Conservation (phyloP, 2,113 vertebrate species). For the Herpetotheres cachinnans region DNA sequence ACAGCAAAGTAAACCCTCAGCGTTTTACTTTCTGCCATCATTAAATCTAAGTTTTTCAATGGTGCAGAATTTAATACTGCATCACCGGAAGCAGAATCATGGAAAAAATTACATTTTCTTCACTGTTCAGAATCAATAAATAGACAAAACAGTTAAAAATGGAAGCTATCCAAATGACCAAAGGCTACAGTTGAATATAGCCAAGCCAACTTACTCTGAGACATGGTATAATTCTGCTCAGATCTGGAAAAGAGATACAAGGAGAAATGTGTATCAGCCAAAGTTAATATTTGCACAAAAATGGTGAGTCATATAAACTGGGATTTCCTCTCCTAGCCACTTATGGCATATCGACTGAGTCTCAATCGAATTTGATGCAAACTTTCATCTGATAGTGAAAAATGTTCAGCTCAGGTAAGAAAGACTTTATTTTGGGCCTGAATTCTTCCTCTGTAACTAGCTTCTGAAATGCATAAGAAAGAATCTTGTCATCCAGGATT, state of each 20-base stretch:
- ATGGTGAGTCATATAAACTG: constrained; percentile 78
- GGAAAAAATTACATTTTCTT: not conserved
- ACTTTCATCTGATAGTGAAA: constrained; percentile 43
- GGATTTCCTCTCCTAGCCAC: constrained; percentile 73
- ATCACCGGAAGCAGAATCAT: not conserved
- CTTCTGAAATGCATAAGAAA: not conserved
- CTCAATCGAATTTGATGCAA: constrained; percentile 58
- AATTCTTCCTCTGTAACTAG: not conserved
- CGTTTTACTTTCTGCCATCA: not conserved
- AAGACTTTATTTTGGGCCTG: not conserved
- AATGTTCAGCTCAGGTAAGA: not conserved
- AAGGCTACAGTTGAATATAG: not conserved
- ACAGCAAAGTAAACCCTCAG: not conserved
- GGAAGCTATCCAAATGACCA: constrained; percentile 16
- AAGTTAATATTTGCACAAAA: constrained; percentile 86
- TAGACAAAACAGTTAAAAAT: constrained; percentile 34
- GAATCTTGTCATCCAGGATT: not conserved
- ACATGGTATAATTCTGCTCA: constrained; percentile 51
- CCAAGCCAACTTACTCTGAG: constrained; percentile 34
- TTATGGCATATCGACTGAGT: constrained; percentile 29
- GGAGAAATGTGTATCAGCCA: constrained; percentile 71
- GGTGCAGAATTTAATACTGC: not conserved
- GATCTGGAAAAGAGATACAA: constrained; percentile 82
- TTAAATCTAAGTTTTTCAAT: not conserved
- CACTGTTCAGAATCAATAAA: constrained; percentile 18